Evolutionary conservation across 2,797 vertebrate genomes (phyloP).

Genomic region (Hypotaenidia okinawae): DNA sequence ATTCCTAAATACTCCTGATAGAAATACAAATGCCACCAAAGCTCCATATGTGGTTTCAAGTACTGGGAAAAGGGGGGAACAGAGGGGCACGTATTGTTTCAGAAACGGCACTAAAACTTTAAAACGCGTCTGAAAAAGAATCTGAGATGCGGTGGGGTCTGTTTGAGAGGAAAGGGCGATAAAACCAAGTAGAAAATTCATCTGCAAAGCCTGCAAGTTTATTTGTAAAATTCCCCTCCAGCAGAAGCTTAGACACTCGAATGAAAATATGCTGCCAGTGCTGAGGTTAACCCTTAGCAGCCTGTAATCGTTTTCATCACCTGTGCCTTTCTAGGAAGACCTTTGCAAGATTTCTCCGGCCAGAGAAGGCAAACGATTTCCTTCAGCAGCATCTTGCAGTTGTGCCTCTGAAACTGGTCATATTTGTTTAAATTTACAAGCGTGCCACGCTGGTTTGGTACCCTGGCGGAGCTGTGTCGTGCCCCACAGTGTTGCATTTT

Average conservation of each 20-base stretch:
- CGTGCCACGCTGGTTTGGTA: background rate
- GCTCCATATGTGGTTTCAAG: conserved; percentile 51
- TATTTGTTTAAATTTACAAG: background rate
- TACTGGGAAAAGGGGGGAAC: background rate
- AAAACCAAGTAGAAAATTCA: conserved; percentile 73
- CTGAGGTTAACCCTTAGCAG: conserved; percentile 52
- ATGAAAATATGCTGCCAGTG: conserved; percentile 36
- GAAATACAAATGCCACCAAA: conserved; percentile 57
- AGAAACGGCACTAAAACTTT: conserved; percentile 51
- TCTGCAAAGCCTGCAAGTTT: conserved; percentile 72
- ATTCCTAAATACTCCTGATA: conserved; percentile 69
- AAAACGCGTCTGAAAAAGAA: conserved; percentile 38
- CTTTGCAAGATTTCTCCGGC: background rate
- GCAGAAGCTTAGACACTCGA: conserved; percentile 56
- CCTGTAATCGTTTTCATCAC: background rate
- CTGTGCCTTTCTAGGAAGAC: background rate
- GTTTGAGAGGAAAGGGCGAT: conserved; percentile 46
- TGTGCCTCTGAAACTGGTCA: background rate
- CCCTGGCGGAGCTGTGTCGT: background rate
- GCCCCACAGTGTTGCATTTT: background rate
- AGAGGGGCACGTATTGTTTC: conserved; percentile 28
- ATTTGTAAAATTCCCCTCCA: conserved; percentile 70
- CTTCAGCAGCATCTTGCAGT: background rate
- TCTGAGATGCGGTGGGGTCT: background rate
- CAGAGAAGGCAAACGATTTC: background rate